These are phyloP conservation scores for Temnothorax nylanderi DNA, from an alignment of 1,140 invertebrate species.

Conservation along the genomic window DNA sequence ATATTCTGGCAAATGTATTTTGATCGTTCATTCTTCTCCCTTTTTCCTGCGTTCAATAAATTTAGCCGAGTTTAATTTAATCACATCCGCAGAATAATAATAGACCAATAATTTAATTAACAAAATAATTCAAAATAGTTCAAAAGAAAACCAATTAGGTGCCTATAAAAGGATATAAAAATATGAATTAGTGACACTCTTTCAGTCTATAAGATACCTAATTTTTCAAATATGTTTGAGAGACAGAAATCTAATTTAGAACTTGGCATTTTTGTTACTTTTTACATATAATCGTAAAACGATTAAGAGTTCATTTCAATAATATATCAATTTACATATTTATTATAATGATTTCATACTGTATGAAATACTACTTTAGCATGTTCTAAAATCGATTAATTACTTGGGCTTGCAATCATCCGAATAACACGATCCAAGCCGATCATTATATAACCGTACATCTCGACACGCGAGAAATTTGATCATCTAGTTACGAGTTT, in stretches of 20 bases:
- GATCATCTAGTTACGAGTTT: slow-evolving; percentile 36
- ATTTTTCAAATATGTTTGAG: background rate
- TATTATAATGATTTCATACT: background rate
- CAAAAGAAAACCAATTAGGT: background rate
- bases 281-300: background rate
- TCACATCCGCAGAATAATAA: background rate
- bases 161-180: slow-evolving; percentile 22
- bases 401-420: background rate
- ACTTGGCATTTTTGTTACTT: background rate
- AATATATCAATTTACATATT: background rate
- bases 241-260: background rate
- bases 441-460: background rate
- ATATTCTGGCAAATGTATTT: background rate
- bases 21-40: background rate
- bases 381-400: background rate
- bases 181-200: background rate
- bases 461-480: slow-evolving; percentile 39
- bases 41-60: background rate
- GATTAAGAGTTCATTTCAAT: background rate
- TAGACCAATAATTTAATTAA: background rate
- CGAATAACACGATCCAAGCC: background rate
- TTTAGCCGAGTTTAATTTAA: slow-evolving; percentile 33
- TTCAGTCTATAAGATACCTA: background rate
- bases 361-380: background rate
- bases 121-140: background rate